Evolutionary conservation across 1,140 invertebrate species (phyloP).

Genomic region (Drosophila athabasca): DNA sequence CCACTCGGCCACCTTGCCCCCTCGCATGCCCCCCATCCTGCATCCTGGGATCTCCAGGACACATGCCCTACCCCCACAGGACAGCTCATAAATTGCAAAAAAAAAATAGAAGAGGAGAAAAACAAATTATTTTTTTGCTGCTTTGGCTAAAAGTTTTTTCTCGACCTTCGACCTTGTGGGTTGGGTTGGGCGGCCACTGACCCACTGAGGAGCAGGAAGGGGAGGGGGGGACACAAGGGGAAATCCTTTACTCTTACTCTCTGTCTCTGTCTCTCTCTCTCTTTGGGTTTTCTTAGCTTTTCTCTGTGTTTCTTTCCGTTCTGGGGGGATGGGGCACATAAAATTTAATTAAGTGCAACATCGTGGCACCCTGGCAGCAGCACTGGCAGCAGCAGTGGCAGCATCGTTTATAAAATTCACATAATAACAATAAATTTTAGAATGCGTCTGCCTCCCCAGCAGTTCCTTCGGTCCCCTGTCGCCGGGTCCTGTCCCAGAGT

Average conservation of each 20-base stretch:
- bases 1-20: constrained; percentile 21
- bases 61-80: not conserved
- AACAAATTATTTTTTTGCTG: constrained; percentile 46
- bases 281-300: not conserved
- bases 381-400: constrained; percentile 47
- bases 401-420: constrained; percentile 81
- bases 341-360: constrained; percentile 83
- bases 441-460: constrained; percentile 59
- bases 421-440: constrained; percentile 82
- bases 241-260: constrained; percentile 52
- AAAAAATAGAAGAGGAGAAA: constrained; percentile 3
- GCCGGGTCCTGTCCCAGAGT: constrained; percentile 4
- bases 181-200: constrained; percentile 16
- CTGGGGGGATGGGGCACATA: constrained; percentile 58
- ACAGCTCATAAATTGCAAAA: constrained; percentile 38
- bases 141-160: constrained; percentile 32
- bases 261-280: not conserved
- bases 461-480: not conserved
- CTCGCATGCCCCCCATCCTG: not conserved
- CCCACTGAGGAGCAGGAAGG: not conserved
- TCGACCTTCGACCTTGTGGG: not conserved
- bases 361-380: constrained; percentile 19
- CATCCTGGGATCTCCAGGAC: not conserved
- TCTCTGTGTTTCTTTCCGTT: constrained; percentile 13
- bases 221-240: constrained; percentile 1